Base-by-base conservation (phyloP, 2,797 vertebrate genomes). In the Chaunax sp. region DNA sequence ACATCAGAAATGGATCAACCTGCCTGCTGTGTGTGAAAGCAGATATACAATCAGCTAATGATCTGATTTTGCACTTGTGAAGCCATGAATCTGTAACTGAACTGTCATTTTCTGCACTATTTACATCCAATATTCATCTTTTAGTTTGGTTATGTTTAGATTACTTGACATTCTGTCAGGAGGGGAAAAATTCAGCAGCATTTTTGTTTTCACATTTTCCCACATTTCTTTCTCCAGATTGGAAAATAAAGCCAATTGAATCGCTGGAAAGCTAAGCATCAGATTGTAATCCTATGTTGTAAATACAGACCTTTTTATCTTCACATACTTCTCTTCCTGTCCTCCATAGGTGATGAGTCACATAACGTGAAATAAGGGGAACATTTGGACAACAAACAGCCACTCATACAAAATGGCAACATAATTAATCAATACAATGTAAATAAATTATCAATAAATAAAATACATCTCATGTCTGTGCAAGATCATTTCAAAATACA, bases 391-490 rank as follows among this genome's bases (percentile, higher is more conserved):
- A 69, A 52, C 82, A 54, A 50, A 61, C 75, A 58, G 57, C 30
- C 60, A 77, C 49, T 57, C 44, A 45, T 75, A 77, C 51, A 77
- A 80, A 80, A 82, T 64, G 64, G 54, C 59, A 66, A 72, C 53
- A 76, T 73, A 84, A 83, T 69, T 61, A 75, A 65, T 66, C 54
- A 60, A 84, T 87, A 83, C 49, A 80, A 80, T 89, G 79, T 86
- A 44, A 78, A 86, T 83, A 79, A 82, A 86, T 82, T 64, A 87
- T 88, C 63, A 49, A 88, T 90, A 86, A 92, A 92, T 89, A 90
- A 91, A 89, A 88, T 87, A 85, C 88, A 90, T 91, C 73, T 90
- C 51, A 90, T 86, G 89, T 92, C 81, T 94, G 90, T 92, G 90
- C 89, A 93, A 81, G 78, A 89, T 87, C 56, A 60, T 78, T 45